Evolutionary conservation across 2,888 invertebrate species (phyloP).

Genomic region (Camponotus fellah): DNA sequence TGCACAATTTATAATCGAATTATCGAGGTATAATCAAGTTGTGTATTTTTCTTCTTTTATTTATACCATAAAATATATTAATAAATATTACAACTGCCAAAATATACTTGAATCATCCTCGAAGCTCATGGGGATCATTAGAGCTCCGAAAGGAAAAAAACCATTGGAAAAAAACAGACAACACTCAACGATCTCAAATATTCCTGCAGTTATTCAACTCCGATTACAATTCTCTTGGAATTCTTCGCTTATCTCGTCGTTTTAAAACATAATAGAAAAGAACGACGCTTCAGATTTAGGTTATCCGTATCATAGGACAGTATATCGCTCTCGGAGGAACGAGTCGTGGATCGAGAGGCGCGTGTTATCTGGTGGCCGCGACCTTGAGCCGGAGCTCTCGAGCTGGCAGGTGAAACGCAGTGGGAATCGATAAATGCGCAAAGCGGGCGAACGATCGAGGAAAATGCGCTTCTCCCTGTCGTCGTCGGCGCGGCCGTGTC

Average conservation of each 20-base stretch:
- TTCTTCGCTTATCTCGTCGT: background rate
- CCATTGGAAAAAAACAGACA: background rate
- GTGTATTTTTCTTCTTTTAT: background rate
- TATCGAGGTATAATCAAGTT: background rate
- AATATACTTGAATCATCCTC: constrained; percentile 8
- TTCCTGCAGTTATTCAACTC: background rate
- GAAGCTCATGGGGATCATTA: background rate
- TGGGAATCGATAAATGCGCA: constrained; percentile 61
- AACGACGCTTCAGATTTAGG: background rate
- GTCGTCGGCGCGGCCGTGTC: constrained; percentile 38
- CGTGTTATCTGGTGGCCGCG: constrained; percentile 78
- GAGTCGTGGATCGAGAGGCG: constrained; percentile 54
- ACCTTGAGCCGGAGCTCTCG: constrained; percentile 74
- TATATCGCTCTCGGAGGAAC: constrained; percentile 1
- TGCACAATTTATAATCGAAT: background rate
- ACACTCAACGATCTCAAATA: background rate
- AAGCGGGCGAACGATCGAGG: constrained; percentile 21
- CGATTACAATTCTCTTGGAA: background rate
- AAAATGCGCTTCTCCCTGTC: constrained; percentile 44
- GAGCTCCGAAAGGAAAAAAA: background rate
- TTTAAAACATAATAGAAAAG: background rate
- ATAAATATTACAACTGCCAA: background rate
- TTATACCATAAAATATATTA: background rate
- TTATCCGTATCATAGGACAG: background rate
- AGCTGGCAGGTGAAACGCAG: constrained; percentile 73